These are phyloP conservation scores for Sebastes steindachneri DNA, from an alignment of 2,797 vertebrate genomes.

Conservation along the genomic window DNA sequence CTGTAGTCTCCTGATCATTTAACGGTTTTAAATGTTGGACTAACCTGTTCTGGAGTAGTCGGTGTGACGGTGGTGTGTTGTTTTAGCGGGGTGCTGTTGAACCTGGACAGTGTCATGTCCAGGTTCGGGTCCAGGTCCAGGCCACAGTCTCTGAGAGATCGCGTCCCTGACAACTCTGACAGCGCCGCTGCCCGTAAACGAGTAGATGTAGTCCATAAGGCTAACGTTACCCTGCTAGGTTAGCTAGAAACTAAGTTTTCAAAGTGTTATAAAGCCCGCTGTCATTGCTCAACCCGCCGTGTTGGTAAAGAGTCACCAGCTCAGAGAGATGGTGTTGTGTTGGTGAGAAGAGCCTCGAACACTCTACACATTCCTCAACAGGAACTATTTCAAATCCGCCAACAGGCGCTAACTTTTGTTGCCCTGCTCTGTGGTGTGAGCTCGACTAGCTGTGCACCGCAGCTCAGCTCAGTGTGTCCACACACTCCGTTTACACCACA, in stretches of 20 bases:
- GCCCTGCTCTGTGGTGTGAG: slow-evolving; percentile 27
- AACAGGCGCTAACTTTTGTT: slow-evolving; percentile 58
- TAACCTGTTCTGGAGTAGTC: slow-evolving; percentile 54
- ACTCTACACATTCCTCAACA: slow-evolving; percentile 61
- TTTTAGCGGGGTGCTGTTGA: neutral
- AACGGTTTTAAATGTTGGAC: neutral
- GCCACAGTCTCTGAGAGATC: slow-evolving; percentile 79
- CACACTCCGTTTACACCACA: neutral
- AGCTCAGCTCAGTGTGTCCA: neutral
- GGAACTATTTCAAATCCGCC: slow-evolving; percentile 75
- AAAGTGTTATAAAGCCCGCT: neutral
- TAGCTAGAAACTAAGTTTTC: neutral
- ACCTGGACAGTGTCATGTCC: slow-evolving; percentile 13
- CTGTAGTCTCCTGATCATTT: neutral
- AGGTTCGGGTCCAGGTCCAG: slow-evolving; percentile 24
- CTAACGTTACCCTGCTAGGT: neutral
- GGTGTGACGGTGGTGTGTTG: neutral
- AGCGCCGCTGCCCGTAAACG: slow-evolving; percentile 74
- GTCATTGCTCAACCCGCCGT: slow-evolving; percentile 3
- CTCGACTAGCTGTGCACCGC: slow-evolving; percentile 1
- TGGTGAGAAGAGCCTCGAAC: neutral
- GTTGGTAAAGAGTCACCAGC: neutral
- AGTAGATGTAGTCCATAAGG: slow-evolving; percentile 79
- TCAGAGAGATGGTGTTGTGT: neutral
- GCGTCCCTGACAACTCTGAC: slow-evolving; percentile 77